Evolutionary conservation across 2,797 vertebrate genomes (phyloP), one percentile per base, ranked within the genome.

Genomic region (Anisognathus igniventris): DNA sequence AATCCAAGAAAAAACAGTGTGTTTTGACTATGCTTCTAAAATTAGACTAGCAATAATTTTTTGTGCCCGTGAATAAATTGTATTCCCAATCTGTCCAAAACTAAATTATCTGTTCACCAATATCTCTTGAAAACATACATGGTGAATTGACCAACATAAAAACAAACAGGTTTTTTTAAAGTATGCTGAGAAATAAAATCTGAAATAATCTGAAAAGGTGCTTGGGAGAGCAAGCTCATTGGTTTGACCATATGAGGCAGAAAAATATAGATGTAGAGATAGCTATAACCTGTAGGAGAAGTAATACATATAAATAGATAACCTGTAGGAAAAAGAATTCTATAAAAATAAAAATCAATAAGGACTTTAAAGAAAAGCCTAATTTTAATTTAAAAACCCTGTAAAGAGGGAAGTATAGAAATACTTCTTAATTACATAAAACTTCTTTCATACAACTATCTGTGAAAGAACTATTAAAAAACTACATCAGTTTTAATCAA

Each of bases 401-500:
- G n/a, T 47, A 37, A 57, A 68, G 10, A 56, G 7, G 39, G 20
- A 37, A 31, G 4, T 56, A 66, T 19, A 33, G 37, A 33, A 28
- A 30, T 30, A 20, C 4, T 84, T 86, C 66, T 39, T 44, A 85
- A 76, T 35, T 57, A 50, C 14, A n/a, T 68, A 51, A 15, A 85
- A 53, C 3, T 33, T 47, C 18, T 75, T 86, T 31, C 25, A 78
- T 31, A 44, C 5, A 75, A 72, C 24, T 51, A 31, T 80, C 21
- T 50, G 42, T 33, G 21, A 66, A 28, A 53, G 25, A 85, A 44
- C 7, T 61, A 25, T 28, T 37, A 50, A 90, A 84, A 77, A 27
- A 3, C 14, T 58, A 24, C 14, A 40, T 9, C 2, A 0, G 1
- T 68, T 77, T 80, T 24, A 50, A 64, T 50, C 5, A 25, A 0